Evolutionary conservation across 1,140 invertebrate species (phyloP), one percentile per base, ranked within the genome.

Genomic region (Calosoma granatense): DNA sequence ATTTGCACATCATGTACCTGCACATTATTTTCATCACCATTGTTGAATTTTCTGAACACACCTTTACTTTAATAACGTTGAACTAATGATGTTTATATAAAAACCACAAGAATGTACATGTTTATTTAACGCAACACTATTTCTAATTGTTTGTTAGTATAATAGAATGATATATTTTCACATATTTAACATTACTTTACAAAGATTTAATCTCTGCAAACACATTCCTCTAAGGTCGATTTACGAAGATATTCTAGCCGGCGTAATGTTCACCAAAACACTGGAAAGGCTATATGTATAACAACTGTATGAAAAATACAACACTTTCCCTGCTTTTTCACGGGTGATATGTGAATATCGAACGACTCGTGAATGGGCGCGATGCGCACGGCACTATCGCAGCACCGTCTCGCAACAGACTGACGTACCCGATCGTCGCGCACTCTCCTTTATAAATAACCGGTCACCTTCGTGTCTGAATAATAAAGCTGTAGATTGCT

Each of bases 331-430:
- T 53, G 19, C 20, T 9, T 21, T 19, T 51, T 21, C 20, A 15
- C 21, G 6, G 12, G 9, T 15, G 11, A 4, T 9, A 4, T 12
- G 3, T 53, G 19, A 6, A 4, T 12, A 51, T 4, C 9, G 43
- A 51, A 6, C 9, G 9, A 51, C 43, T 4, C 12, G 43, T 17
- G 19, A 51, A n/a, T n/a, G n/a, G n/a, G n/a, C n/a, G n/a, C n/a
- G n/a, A n/a, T n/a, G 51, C 51, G 51, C 51, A 53, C 51, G 51
- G 15, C 22, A 21, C 51, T 21, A 20, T 17, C 20, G 2, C 2
- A 53, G 21, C 51, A 53, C 51, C 51, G 51, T 53, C 51, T 53
- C 51, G 51, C 51, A 47, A 47, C 41, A 47, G 15, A 47, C 41
- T 47, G 17, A 47, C 6, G 6, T 3, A 4, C 3, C 6, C 6